phyloP scores from a whole-genome alignment of 1,140 invertebrate genomes.

The Drosophila eugracilis region DNA sequence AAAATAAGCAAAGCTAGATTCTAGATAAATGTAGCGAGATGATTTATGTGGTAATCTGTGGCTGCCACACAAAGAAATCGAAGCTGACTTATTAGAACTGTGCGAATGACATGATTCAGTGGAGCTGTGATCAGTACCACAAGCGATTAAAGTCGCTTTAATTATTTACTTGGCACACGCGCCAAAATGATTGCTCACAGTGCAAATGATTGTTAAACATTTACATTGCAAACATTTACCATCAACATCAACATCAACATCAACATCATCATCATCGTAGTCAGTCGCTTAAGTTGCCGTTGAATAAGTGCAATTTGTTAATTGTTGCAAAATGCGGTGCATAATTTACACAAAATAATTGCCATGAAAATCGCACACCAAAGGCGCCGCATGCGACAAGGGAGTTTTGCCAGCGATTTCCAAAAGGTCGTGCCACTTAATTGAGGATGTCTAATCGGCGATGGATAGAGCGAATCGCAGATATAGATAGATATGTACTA shows the following conservation, averaged over 20 bases:
- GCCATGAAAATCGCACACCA: slow-evolving; percentile 67
- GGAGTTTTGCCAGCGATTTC: slow-evolving; percentile 57
- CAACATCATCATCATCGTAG: slow-evolving; percentile 37
- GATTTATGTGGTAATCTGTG: slow-evolving; percentile 6
- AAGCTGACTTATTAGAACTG: slow-evolving; percentile 29
- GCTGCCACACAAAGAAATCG: slow-evolving; percentile 3
- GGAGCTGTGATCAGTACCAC: slow-evolving; percentile 24
- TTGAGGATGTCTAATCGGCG: slow-evolving; percentile 73
- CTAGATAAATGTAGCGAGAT: slow-evolving; percentile 13
- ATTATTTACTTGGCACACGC: slow-evolving; percentile 71
- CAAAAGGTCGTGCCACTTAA: slow-evolving; percentile 75
- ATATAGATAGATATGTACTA: slow-evolving; percentile 23
- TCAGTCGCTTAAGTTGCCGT: slow-evolving; percentile 44
- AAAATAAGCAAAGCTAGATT: slow-evolving; percentile 1
- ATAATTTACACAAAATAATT: slow-evolving; percentile 77
- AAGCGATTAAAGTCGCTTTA: slow-evolving; percentile 56
- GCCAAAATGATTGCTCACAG: slow-evolving; percentile 78
- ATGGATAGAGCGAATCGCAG: slow-evolving; percentile 30
- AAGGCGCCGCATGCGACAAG: slow-evolving; percentile 63
- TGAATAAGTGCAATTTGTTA: slow-evolving; percentile 73
- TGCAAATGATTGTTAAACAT: slow-evolving; percentile 75
- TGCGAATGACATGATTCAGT: slow-evolving; percentile 65
- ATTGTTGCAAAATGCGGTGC: slow-evolving; percentile 73
- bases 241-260: slow-evolving; percentile 51
- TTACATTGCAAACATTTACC: slow-evolving; percentile 58